These are phyloP conservation scores for Raja brachyura DNA, from an alignment of 2,113 vertebrate species.

Conservation along the genomic window DNA sequence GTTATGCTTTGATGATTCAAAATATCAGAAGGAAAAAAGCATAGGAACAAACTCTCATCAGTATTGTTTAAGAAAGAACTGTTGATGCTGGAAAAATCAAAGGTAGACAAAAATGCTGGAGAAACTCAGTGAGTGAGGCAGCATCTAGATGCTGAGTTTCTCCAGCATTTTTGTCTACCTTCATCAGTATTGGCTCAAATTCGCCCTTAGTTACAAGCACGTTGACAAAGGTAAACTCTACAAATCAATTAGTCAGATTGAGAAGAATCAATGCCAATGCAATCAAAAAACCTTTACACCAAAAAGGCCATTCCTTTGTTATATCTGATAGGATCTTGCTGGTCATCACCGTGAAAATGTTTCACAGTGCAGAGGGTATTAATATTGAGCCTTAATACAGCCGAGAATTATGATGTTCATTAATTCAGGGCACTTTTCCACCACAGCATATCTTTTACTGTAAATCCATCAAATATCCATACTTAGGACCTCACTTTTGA, in stretches of 20 bases:
- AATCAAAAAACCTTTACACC: neutral
- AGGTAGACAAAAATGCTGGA: too few relatives aligned
- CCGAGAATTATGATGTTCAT: neutral
- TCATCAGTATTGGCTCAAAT: neutral
- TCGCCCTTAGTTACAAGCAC: neutral
- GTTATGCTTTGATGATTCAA: neutral
- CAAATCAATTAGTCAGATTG: neutral
- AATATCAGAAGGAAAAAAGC: neutral
- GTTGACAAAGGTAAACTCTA: neutral
- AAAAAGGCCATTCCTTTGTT: neutral
- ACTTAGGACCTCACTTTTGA: neutral
- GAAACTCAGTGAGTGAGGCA: too few relatives aligned
- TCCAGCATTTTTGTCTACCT: neutral
- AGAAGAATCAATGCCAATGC: neutral
- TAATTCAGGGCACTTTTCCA: neutral
- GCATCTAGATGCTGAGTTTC: too few relatives aligned
- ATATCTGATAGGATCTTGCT: neutral
- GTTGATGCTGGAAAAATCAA: too few relatives aligned
- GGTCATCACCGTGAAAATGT: neutral
- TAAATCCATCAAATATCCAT: slow-evolving; percentile 11
- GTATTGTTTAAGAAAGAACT: too few relatives aligned
- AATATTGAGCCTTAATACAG: neutral
- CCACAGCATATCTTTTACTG: neutral
- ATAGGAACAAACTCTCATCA: too few relatives aligned
- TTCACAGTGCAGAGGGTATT: neutral